Conservation (phyloP, 2,113 vertebrate species). For the Helogale parvula region DNA sequence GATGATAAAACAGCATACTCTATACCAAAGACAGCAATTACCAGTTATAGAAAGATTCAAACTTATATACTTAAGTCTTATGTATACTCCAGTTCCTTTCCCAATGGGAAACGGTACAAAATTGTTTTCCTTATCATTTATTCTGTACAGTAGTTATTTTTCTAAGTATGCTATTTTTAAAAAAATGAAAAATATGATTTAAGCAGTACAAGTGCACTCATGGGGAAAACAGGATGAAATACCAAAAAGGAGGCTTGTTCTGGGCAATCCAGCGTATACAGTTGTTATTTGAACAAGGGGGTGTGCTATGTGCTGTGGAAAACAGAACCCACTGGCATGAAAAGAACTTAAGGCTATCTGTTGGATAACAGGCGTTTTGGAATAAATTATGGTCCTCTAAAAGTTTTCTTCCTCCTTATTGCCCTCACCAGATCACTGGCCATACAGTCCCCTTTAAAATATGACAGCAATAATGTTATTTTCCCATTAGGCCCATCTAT, state of each 20-base stretch:
- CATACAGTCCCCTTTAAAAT: background rate
- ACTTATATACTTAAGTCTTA: background rate
- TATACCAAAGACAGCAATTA: background rate
- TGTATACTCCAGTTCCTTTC: background rate
- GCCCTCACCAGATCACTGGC: background rate
- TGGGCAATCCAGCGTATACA: background rate
- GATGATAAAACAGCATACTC: background rate
- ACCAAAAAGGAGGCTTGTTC: background rate
- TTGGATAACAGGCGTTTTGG: background rate
- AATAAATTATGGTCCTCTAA: background rate
- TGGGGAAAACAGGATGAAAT: background rate
- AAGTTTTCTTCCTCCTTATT: background rate
- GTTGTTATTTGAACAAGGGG: background rate
- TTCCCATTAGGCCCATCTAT: background rate
- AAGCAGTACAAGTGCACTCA: background rate
- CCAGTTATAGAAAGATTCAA: background rate
- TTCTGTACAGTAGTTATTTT: background rate
- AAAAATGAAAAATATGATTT: background rate
- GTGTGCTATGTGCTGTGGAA: background rate
- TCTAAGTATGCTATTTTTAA: background rate
- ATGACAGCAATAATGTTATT: background rate
- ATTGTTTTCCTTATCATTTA: background rate
- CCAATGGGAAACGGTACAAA: background rate
- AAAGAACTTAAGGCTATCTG: background rate
- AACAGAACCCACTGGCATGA: background rate